phyloP scores from a whole-genome alignment of 2,888 invertebrate genomes.

The Eristalinus sepulchralis region DNA sequence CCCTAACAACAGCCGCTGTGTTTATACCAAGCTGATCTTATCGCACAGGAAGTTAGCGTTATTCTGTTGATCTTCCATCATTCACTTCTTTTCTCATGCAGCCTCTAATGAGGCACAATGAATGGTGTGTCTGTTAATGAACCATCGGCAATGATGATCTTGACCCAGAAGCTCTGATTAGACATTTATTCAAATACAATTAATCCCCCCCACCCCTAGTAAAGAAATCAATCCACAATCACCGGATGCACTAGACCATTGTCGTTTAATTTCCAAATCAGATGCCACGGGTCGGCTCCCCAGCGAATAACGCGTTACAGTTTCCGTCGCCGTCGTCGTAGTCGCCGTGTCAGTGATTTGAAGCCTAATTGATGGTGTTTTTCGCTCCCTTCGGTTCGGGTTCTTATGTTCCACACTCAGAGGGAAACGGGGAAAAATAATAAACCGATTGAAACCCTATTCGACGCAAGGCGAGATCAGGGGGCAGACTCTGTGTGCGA shows the following conservation, averaged over 20 bases:
- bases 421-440: background rate
- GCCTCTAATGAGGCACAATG: background rate
- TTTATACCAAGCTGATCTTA: background rate
- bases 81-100: background rate
- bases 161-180: constrained; percentile 38
- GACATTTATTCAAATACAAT: constrained; percentile 20
- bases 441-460: background rate
- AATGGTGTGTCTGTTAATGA: constrained; percentile 7
- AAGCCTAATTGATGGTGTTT: constrained; percentile 35
- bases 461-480: background rate
- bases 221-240: constrained; percentile 6
- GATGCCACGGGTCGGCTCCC: constrained; percentile 29
- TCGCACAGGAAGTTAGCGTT: background rate
- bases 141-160: constrained; percentile 16
- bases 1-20: background rate
- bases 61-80: background rate
- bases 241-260: constrained; percentile 58
- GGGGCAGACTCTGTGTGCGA: constrained; percentile 27
- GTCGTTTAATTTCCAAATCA: constrained; percentile 38
- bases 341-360: constrained; percentile 5
- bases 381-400: background rate
- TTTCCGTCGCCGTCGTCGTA: constrained; percentile 29
- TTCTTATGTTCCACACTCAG: background rate
- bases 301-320: constrained; percentile 42
- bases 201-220: background rate